Percentiles rank a stretch among this genome's conserved stretches.
These are phyloP conservation scores for Alligator mississippiensis DNA, from an alignment of 2,113 vertebrate genomes.

Conservation along the genomic window DNA sequence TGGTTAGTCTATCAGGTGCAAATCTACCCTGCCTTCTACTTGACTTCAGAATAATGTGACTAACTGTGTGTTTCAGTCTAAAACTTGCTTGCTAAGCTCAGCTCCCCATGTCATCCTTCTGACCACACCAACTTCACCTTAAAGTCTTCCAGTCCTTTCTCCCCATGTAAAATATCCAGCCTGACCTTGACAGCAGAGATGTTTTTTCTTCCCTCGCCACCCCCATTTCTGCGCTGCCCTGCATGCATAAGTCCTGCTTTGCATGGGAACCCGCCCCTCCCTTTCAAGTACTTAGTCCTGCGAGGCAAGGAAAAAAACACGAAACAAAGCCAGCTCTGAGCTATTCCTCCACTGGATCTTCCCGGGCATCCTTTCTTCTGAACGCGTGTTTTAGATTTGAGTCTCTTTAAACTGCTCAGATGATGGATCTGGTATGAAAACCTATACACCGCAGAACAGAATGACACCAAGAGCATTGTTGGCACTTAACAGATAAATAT, in stretches of 20 bases:
- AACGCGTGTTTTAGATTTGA: not conserved
- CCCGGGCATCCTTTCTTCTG: not conserved
- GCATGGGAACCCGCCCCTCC: not conserved
- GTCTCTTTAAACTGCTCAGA: not conserved
- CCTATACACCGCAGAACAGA: not conserved
- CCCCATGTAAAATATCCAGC: not conserved
- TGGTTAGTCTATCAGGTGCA: too few relatives aligned
- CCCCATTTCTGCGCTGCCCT: not conserved
- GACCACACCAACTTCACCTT: not conserved
- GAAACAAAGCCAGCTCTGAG: not conserved
- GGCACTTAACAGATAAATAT: slow-evolving; percentile 24
- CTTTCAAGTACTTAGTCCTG: not conserved
- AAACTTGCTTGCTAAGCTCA: not conserved
- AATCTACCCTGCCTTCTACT: too few relatives aligned
- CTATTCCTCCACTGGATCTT: not conserved
- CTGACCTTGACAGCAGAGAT: not conserved
- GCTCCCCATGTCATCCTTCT: not conserved
- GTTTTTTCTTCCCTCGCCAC: not conserved
- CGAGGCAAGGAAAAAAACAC: not conserved
- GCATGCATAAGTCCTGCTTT: not conserved
- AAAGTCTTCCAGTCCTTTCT: not conserved
- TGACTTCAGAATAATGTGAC: too few relatives aligned
- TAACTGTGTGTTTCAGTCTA: too few relatives aligned
- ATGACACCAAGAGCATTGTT: not conserved
- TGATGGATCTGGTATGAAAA: slow-evolving; percentile 5